phyloP scores from a whole-genome alignment of 2,888 invertebrate species.

The Oscheius sp. region DNA sequence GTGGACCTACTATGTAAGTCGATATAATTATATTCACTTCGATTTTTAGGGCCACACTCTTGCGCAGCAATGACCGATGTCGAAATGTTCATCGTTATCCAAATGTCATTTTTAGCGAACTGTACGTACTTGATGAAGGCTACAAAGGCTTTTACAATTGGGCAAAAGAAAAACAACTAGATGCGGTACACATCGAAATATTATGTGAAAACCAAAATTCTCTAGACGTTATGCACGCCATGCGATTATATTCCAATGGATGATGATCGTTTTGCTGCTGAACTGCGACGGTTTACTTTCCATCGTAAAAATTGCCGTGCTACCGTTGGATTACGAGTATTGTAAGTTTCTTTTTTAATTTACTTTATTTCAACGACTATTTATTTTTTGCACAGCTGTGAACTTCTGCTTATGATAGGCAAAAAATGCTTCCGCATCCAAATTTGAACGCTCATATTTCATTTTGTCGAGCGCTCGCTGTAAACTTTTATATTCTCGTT shows the following conservation, averaged over 20 bases:
- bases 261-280: slow-evolving; percentile 33
- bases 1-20: slow-evolving; percentile 91
- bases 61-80: slow-evolving; percentile 87
- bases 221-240: slow-evolving; percentile 48
- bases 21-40: not conserved
- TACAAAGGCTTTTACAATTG: slow-evolving; percentile 82
- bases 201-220: not conserved
- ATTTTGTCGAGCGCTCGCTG: no score
- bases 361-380: no score
- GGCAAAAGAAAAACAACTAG: not conserved
- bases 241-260: slow-evolving; percentile 49
- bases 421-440: not conserved
- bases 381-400: no score
- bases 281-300: slow-evolving; percentile 40
- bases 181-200: not conserved
- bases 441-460: no score
- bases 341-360: slow-evolving; percentile 3
- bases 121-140: slow-evolving; percentile 91
- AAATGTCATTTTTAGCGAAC: slow-evolving; percentile 84
- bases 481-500: no score
- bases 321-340: not conserved
- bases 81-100: slow-evolving; percentile 83
- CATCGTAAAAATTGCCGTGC: slow-evolving; percentile 30
- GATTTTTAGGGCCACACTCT: slow-evolving; percentile 78
- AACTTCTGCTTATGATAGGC: no score